Evolutionary conservation across 2,888 invertebrate species (phyloP).

Genomic region (Oscheius onirici): DNA sequence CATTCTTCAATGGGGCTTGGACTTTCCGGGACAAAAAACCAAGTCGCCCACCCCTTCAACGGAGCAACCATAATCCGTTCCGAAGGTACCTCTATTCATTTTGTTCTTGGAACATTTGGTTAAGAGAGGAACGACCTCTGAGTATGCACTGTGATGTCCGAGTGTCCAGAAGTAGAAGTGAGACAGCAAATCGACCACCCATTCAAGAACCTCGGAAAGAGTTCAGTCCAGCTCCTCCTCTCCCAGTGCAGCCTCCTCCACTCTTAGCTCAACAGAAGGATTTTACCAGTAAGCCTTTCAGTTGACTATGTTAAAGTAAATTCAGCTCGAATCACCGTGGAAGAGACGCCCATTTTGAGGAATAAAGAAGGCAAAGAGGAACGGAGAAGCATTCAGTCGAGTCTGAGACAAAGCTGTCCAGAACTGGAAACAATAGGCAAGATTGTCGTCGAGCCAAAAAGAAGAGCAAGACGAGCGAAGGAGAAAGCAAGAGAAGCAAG

Average conservation of each 20-base stretch:
- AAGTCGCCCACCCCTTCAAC: conserved; percentile 22
- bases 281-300: conserved; percentile 1
- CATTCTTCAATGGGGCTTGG: conserved; percentile 55
- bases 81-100: neutral
- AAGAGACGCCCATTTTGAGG: conserved; percentile 36
- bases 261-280: neutral
- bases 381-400: conserved; percentile 20
- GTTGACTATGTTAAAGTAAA: neutral
- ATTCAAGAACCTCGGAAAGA: conserved; percentile 38
- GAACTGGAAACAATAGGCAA: conserved; percentile 41
- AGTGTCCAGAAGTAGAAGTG: conserved; percentile 36
- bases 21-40: conserved; percentile 53
- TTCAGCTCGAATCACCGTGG: conserved; percentile 47
- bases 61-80: conserved; percentile 5
- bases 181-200: conserved; percentile 21
- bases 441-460: conserved; percentile 32
- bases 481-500: conserved; percentile 46
- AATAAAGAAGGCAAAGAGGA: conserved; percentile 38
- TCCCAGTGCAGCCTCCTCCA: conserved; percentile 29
- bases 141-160: conserved; percentile 48
- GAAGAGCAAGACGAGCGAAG: conserved; percentile 45
- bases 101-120: neutral
- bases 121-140: conserved; percentile 44
- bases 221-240: conserved; percentile 32
- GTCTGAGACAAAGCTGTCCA: conserved; percentile 52